A percentile compares a stretch with the other conserved stretches of the same genome.
phyloP scores from a whole-genome alignment of 2,113 vertebrate species.

The Xyliphius kryptos region DNA sequence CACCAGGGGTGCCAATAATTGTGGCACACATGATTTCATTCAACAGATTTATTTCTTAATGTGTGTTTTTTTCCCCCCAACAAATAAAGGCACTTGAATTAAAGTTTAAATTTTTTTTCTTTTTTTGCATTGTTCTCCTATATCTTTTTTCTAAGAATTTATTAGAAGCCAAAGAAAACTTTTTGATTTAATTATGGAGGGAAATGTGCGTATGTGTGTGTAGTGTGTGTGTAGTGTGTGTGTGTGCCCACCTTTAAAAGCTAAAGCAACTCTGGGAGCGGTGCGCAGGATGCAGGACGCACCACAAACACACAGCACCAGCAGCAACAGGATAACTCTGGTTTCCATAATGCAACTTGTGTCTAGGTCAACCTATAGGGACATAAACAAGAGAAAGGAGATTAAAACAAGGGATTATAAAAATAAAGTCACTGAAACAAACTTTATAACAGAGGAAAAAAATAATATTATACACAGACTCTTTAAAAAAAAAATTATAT shows the following conservation, averaged over 20 bases:
- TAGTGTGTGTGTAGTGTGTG: conserved; percentile 1
- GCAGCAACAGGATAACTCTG: conserved; percentile 60
- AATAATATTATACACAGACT: not conserved
- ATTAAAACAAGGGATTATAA: conserved; percentile 6
- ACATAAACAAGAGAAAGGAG: conserved; percentile 52
- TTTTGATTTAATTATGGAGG: no score
- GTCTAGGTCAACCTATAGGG: conserved; percentile 59
- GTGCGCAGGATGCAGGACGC: conserved; percentile 57
- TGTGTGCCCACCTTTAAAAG: conserved; percentile 65
- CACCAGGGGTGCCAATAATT: no score
- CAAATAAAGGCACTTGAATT: no score
- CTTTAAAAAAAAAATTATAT: no score
- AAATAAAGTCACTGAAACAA: conserved; percentile 11
- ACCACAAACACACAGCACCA: conserved; percentile 58
- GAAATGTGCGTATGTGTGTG: not conserved
- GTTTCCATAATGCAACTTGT: conserved; percentile 49
- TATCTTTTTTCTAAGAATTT: no score
- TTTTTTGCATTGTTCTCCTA: no score
- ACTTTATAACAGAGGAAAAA: not conserved
- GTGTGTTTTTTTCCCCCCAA: no score
- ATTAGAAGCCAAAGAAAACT: no score
- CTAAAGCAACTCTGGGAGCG: conserved; percentile 64
- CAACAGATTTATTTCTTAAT: no score
- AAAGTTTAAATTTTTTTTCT: no score
- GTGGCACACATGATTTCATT: no score